Percentiles rank a stretch among this genome's conserved stretches.
These are phyloP conservation scores for Drosophila bocki DNA, from an alignment of 1,140 invertebrate genomes.

Conservation along the genomic window DNA sequence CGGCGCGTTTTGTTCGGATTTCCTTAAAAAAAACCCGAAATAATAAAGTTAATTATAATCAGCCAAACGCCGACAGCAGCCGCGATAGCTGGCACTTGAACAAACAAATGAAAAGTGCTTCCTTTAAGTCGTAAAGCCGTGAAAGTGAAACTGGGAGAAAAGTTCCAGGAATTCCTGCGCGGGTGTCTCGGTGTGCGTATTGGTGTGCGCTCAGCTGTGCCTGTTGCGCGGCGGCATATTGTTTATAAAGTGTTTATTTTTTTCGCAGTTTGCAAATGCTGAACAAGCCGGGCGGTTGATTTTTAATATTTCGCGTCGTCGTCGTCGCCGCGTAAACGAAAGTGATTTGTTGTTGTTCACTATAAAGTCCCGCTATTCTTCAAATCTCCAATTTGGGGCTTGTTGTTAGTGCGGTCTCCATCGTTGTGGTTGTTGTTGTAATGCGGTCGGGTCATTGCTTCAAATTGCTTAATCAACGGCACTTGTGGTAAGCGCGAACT, in stretches of 20 bases:
- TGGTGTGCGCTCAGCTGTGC: slow-evolving; percentile 62
- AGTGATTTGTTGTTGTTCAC: slow-evolving; percentile 70
- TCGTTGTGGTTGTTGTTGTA: slow-evolving; percentile 37
- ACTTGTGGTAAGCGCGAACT: slow-evolving; percentile 70
- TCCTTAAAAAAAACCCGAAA: too few relatives aligned
- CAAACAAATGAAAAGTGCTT: background rate
- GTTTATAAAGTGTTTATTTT: slow-evolving; percentile 68
- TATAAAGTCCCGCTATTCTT: slow-evolving; percentile 13
- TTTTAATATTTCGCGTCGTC: slow-evolving; percentile 8
- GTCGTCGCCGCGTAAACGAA: slow-evolving; percentile 59
- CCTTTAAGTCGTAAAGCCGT: background rate
- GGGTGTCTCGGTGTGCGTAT: slow-evolving; percentile 31
- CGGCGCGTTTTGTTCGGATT: slow-evolving; percentile 44
- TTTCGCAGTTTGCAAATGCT: slow-evolving; percentile 66
- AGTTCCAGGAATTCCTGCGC: slow-evolving; percentile 44
- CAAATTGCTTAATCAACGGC: slow-evolving; percentile 74
- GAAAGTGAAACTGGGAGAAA: slow-evolving; percentile 9
- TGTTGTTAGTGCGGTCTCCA: slow-evolving; percentile 27
- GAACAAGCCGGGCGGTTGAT: slow-evolving; percentile 69
- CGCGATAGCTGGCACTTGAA: background rate
- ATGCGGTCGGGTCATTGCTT: slow-evolving; percentile 64
- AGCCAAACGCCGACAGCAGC: background rate
- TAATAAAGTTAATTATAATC: background rate
- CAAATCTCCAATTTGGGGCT: slow-evolving; percentile 54
- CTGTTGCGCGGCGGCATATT: slow-evolving; percentile 46